phyloP scores from a whole-genome alignment of 2,113 vertebrate genomes.

The Solea solea region DNA sequence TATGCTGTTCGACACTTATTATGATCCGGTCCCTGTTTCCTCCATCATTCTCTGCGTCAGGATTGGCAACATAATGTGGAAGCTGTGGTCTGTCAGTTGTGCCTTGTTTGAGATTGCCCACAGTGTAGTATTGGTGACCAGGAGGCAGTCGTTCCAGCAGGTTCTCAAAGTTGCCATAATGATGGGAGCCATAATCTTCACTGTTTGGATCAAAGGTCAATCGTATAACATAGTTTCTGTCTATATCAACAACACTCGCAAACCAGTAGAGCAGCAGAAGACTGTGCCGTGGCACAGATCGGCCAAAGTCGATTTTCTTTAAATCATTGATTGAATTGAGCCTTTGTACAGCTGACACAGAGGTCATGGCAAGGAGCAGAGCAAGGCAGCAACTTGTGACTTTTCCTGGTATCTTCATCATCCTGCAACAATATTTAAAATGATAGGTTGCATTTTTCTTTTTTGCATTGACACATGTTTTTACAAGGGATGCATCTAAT shows the following conservation, averaged over 20 bases:
- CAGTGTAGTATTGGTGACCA: conserved; percentile 54
- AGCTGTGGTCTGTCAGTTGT: not conserved
- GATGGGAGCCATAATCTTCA: conserved; percentile 61
- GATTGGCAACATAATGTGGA: conserved; percentile 47
- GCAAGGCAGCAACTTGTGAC: conserved; percentile 2
- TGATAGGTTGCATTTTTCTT: not conserved
- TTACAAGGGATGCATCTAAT: not conserved
- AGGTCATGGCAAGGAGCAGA: conserved; percentile 32
- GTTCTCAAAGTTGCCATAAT: conserved; percentile 60
- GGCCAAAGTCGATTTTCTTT: conserved; percentile 47
- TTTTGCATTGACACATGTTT: not conserved
- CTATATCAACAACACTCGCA: conserved; percentile 46
- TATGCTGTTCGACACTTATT: conserved; percentile 39
- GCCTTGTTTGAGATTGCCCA: conserved; percentile 51
- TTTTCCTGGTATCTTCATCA: conserved; percentile 22
- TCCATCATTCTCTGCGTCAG: not conserved
- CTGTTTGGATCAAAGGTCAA: conserved; percentile 56
- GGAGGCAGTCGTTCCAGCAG: conserved; percentile 23
- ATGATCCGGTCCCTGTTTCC: conserved; percentile 67
- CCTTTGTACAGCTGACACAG: conserved; percentile 29
- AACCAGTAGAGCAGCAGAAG: conserved; percentile 73
- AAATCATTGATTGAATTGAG: conserved; percentile 52
- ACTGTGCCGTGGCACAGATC: conserved; percentile 48
- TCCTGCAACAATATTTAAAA: conserved; percentile 40
- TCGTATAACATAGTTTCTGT: conserved; percentile 32